These are phyloP conservation scores for Lemur catta DNA, from an alignment of 2,797 vertebrate species.

Conservation along the genomic window DNA sequence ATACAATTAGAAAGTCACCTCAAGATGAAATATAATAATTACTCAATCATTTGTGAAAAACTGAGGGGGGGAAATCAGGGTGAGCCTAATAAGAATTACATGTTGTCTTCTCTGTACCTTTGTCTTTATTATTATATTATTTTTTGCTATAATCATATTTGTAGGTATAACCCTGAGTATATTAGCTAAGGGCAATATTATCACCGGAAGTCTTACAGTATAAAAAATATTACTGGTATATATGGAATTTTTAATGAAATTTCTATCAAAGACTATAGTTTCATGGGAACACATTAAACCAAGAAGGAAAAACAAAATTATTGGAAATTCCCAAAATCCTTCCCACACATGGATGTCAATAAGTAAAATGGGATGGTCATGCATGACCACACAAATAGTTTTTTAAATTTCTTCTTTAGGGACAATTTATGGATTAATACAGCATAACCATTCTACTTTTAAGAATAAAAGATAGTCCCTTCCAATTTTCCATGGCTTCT, in stretches of 20 bases:
- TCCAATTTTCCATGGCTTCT: slow-evolving; percentile 17
- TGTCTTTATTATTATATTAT: not conserved
- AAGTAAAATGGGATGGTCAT: not conserved
- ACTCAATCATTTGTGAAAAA: not conserved
- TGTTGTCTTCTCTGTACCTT: not conserved
- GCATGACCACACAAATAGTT: not conserved
- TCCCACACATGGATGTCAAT: not conserved
- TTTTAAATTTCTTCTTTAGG: not conserved
- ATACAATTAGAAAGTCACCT: slow-evolving; percentile 39
- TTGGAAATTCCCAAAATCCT: not conserved
- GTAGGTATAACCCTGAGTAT: not conserved
- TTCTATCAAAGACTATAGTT: not conserved
- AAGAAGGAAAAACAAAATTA: not conserved
- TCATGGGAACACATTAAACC: not conserved
- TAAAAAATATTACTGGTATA: not conserved
- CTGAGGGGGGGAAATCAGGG: not conserved
- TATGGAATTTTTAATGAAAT: slow-evolving; percentile 29
- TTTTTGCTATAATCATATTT: not conserved
- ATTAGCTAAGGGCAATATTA: slow-evolving; percentile 9
- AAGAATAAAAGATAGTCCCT: not conserved
- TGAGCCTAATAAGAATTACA: slow-evolving; percentile 13
- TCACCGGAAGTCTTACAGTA: not conserved
- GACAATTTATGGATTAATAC: slow-evolving; percentile 14
- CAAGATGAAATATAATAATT: not conserved
- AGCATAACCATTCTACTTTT: not conserved